These are phyloP conservation scores for Benthosema pterotum DNA, from an alignment of 2,797 vertebrate genomes.

Conservation along the genomic window DNA sequence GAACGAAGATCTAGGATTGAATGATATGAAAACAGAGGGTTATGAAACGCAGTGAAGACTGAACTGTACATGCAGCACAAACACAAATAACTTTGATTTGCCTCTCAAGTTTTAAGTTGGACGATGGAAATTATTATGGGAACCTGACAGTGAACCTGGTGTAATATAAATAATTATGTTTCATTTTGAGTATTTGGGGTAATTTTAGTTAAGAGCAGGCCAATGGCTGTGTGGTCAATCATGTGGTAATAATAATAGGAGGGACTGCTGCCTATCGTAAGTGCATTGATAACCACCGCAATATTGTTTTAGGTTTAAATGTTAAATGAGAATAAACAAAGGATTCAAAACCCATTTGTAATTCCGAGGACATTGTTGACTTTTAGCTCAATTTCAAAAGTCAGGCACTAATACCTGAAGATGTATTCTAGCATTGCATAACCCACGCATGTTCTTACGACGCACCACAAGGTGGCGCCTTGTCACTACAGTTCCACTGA, in stretches of 20 bases:
- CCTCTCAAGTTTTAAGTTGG: slow-evolving; percentile 9
- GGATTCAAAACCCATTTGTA: not conserved
- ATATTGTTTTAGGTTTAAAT: slow-evolving; percentile 43
- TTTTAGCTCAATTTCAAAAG: not conserved
- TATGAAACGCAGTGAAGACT: slow-evolving; percentile 67
- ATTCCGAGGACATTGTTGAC: not conserved
- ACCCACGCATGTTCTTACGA: slow-evolving; percentile 27
- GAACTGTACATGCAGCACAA: too few species aligned
- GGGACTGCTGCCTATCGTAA: not conserved
- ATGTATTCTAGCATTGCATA: too few species aligned
- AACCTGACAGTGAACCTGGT: not conserved
- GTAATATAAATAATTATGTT: slow-evolving; percentile 24
- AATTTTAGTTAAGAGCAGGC: slow-evolving; percentile 46
- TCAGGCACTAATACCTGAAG: too few species aligned
- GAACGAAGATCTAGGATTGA: slow-evolving; percentile 95
- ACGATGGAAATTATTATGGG: not conserved
- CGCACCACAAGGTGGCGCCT: slow-evolving; percentile 59
- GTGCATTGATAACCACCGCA: not conserved
- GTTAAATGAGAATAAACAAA: slow-evolving; percentile 2
- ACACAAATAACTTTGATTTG: too few species aligned
- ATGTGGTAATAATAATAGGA: slow-evolving; percentile 7
- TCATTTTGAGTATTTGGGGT: slow-evolving; percentile 3
- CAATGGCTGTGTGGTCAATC: not conserved
- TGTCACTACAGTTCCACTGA: slow-evolving; percentile 6
- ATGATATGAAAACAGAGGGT: slow-evolving; percentile 93